phyloP scores from a whole-genome alignment of 2,888 invertebrate species.

The Mycalesis mineus region DNA sequence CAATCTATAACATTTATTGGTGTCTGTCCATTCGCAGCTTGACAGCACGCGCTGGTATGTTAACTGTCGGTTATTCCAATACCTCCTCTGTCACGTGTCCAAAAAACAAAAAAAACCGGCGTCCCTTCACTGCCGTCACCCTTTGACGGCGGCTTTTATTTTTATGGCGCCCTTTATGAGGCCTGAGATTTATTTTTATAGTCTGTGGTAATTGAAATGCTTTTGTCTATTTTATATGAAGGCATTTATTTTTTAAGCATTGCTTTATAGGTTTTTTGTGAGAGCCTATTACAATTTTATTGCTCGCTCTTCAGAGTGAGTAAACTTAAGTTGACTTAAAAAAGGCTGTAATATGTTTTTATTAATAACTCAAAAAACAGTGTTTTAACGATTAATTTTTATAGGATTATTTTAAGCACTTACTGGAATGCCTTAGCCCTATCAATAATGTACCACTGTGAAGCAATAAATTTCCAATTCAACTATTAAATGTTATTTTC shows the following conservation, averaged over 20 bases:
- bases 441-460: too few species aligned
- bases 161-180: slow-evolving; percentile 36
- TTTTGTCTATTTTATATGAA: slow-evolving; percentile 26
- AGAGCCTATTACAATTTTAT: slow-evolving; percentile 18
- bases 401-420: too few species aligned
- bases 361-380: neutral
- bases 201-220: slow-evolving; percentile 32
- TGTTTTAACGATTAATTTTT: too few species aligned
- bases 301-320: slow-evolving; percentile 6
- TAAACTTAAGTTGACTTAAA: neutral
- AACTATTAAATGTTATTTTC: too few species aligned
- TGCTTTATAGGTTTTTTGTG: slow-evolving; percentile 19
- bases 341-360: neutral
- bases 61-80: slow-evolving; percentile 13
- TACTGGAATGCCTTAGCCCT: too few species aligned
- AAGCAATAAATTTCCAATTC: too few species aligned
- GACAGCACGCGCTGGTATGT: neutral
- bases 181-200: slow-evolving; percentile 27
- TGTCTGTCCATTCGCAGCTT: neutral
- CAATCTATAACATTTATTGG: too few species aligned
- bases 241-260: slow-evolving; percentile 21
- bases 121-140: slow-evolving; percentile 19
- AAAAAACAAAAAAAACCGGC: slow-evolving; percentile 9
- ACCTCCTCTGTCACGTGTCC: slow-evolving; percentile 9
- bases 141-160: slow-evolving; percentile 36